These are phyloP conservation scores for Coregonus suidteri DNA, from an alignment of 2,797 vertebrate genomes.

Conservation along the genomic window DNA sequence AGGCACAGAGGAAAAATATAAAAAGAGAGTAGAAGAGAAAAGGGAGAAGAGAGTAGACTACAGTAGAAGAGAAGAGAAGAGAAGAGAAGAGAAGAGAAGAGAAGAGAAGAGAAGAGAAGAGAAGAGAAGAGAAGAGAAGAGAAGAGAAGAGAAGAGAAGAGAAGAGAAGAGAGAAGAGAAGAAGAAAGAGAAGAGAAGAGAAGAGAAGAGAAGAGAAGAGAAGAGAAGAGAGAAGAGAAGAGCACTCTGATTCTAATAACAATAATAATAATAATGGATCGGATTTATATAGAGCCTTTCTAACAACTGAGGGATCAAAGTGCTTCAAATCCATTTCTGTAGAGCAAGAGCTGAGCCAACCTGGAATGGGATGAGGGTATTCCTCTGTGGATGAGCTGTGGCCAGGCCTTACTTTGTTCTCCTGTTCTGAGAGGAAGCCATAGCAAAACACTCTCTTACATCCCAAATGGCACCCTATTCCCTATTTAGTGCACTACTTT, in stretches of 20 bases:
- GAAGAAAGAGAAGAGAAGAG: no score
- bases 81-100: not conserved
- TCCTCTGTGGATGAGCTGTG: not conserved
- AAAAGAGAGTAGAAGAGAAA: not conserved
- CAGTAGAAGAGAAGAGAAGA: not conserved
- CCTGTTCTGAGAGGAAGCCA: not conserved
- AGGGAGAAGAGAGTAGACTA: not conserved
- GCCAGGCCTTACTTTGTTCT: not conserved
- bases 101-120: not conserved
- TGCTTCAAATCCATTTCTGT: no score
- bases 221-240: no score
- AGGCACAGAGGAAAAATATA: not conserved
- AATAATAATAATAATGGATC: no score
- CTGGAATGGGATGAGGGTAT: not conserved
- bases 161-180: not conserved
- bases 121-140: not conserved
- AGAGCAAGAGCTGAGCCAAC: not conserved
- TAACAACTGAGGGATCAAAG: no score
- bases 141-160: not conserved
- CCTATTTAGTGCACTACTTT: no score
- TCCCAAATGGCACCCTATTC: not conserved
- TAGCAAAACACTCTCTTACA: not conserved
- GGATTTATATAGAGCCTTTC: no score
- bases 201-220: not conserved
- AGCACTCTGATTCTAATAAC: no score